Percentiles rank a stretch among this genome's conserved stretches.
These are phyloP conservation scores for Pachliopta kotzebuea DNA, from an alignment of 2,888 invertebrate species.

Conservation along the genomic window DNA sequence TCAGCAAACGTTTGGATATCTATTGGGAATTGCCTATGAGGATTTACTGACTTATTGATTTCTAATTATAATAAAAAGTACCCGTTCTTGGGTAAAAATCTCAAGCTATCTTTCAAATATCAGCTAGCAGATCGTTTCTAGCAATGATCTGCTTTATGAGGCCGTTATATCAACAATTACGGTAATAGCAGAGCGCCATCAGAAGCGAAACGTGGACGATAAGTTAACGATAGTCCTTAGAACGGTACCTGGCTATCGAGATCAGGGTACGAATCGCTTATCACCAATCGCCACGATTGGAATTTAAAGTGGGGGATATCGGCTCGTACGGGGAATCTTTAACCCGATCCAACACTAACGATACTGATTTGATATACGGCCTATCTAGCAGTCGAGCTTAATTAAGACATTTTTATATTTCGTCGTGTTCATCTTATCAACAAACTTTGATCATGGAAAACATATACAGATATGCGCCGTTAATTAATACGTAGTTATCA, in stretches of 20 bases:
- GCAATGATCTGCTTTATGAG: constrained; percentile 1
- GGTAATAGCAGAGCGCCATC: constrained; percentile 59
- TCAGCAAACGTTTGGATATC: no score
- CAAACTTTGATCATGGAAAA: no score
- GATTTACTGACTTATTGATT: no score
- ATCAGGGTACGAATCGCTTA: constrained; percentile 74
- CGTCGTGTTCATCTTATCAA: no score
- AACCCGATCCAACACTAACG: constrained; percentile 46
- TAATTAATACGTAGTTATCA: no score
- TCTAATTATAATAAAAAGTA: no score
- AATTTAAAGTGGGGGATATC: constrained; percentile 59
- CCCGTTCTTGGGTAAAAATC: no score
- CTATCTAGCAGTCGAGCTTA: constrained; percentile 13
- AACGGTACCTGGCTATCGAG: constrained; percentile 70
- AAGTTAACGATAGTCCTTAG: constrained; percentile 67
- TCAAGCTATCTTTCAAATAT: background rate
- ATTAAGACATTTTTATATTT: constrained; percentile 14
- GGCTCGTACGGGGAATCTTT: constrained; percentile 32
- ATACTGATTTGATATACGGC: constrained; percentile 35
- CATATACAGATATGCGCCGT: no score
- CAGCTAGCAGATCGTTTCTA: background rate
- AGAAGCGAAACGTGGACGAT: constrained; percentile 78
- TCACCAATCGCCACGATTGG: constrained; percentile 69
- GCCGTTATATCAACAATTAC: constrained; percentile 47
- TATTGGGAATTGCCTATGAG: no score